Conservation (phyloP, 2,797 vertebrate genomes). For the Gymnopithys bicolor region DNA sequence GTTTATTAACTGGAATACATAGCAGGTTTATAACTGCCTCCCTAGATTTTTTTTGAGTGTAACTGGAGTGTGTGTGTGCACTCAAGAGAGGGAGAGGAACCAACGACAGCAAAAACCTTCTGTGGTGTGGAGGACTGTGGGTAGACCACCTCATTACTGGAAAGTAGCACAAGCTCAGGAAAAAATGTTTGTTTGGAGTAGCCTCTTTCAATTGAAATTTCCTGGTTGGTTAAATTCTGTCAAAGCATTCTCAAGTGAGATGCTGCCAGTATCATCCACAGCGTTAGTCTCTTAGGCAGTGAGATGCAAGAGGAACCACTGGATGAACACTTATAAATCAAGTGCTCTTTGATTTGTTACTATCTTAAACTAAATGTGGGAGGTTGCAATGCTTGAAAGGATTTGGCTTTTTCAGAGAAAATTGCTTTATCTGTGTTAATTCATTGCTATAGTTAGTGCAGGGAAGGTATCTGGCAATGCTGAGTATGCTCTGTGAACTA, state of each 20-base stretch:
- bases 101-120: not conserved
- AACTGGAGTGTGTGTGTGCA: not conserved
- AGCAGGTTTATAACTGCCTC: not conserved
- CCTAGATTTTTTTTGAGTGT: not conserved
- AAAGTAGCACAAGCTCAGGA: not conserved
- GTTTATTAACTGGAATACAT: not conserved
- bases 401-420: not conserved
- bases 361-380: not conserved
- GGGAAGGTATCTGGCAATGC: not conserved
- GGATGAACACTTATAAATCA: not conserved
- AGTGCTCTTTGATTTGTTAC: not conserved
- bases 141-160: not conserved
- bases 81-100: not conserved
- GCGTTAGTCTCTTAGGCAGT: accelerated
- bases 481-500: not conserved
- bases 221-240: not conserved
- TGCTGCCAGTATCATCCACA: not conserved
- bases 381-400: not conserved
- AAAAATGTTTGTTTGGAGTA: not conserved
- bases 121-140: not conserved
- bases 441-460: not conserved
- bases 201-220: not conserved
- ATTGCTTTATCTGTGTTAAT: not conserved
- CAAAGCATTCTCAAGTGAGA: not conserved
- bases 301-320: not conserved